Evolutionary conservation across 2,113 vertebrate species (phyloP).

Genomic region (Ursus arctos): DNA sequence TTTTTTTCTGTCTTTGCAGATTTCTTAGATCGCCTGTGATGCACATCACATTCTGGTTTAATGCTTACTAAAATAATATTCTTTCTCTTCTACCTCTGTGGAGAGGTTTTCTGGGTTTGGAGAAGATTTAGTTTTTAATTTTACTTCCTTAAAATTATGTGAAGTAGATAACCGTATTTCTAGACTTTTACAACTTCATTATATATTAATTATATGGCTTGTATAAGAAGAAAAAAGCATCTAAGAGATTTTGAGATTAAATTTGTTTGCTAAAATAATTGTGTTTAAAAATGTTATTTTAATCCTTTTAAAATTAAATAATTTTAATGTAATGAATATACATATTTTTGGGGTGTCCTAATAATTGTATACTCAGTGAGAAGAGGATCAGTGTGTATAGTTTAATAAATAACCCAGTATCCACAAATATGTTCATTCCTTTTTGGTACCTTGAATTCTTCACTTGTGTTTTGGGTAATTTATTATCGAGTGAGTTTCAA

Average conservation of each 20-base stretch:
- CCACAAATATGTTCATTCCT: background rate
- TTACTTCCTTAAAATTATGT: background rate
- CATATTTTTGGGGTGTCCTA: background rate
- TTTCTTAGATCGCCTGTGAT: background rate
- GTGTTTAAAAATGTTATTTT: background rate
- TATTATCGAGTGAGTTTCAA: constrained; percentile 31
- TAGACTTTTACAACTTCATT: background rate
- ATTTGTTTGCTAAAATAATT: constrained; percentile 28
- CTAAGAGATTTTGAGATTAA: background rate
- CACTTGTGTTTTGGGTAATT: background rate
- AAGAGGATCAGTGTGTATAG: background rate
- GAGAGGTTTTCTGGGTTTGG: background rate
- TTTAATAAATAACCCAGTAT: background rate
- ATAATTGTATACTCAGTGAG: background rate
- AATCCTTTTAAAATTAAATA: constrained; percentile 23
- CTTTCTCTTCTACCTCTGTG: background rate
- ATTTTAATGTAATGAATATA: background rate
- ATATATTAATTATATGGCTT: background rate
- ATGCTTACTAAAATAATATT: constrained; percentile 39
- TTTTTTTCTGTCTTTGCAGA: background rate
- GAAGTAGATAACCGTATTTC: background rate
- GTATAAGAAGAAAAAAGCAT: background rate
- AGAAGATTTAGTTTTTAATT: constrained; percentile 19
- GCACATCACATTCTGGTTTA: background rate
- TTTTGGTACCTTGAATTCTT: background rate